A percentile compares a stretch with the other conserved stretches of the same genome.
These are phyloP conservation scores for Oikopleura dioica DNA, from an alignment of 23 tunicate genomes.

Conservation along the genomic window DNA sequence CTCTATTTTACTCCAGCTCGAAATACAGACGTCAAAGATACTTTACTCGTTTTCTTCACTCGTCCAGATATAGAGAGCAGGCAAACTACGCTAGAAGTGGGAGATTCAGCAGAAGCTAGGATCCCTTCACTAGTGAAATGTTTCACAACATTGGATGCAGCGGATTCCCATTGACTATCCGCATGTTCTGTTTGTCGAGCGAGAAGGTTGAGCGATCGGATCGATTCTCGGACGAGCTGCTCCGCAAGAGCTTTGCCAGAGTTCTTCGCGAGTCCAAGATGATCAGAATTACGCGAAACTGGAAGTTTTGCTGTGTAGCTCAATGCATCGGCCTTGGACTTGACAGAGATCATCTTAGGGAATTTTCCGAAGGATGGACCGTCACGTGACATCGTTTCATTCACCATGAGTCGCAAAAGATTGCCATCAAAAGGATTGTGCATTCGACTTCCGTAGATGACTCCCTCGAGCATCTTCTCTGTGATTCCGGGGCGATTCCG, in stretches of 20 bases:
- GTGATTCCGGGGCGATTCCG: background rate
- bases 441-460: slow-evolving; percentile 78
- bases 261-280: background rate
- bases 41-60: no score
- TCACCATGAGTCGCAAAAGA: background rate
- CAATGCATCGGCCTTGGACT: background rate
- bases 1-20: no score
- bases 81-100: no score
- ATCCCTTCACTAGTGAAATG: no score
- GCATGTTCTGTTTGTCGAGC: background rate
- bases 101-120: no score
- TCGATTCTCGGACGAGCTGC: background rate
- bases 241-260: background rate
- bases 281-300: background rate
- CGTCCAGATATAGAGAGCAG: no score
- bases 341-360: background rate
- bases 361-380: background rate
- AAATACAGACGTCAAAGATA: no score
- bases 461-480: slow-evolving; percentile 30
- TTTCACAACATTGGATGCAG: background rate
- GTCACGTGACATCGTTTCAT: background rate
- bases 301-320: background rate
- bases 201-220: background rate
- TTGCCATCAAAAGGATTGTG: slow-evolving; percentile 40
- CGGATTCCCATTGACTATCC: background rate